Percentiles rank a stretch among this genome's conserved stretches.
Evolutionary conservation across 2,888 invertebrate genomes (phyloP).

Genomic region (Silvanus unidentatus): DNA sequence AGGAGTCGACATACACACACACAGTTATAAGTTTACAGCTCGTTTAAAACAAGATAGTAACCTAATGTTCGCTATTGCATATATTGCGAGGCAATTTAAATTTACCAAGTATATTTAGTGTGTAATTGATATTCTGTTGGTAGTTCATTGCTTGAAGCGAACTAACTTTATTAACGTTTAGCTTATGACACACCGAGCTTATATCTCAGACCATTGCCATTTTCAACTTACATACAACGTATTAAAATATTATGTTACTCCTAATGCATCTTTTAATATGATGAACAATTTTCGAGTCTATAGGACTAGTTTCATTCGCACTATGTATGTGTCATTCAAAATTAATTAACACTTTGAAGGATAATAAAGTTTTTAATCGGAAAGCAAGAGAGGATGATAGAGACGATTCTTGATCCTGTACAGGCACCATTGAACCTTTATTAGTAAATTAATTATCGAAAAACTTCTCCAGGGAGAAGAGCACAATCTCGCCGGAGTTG

Average conservation of each 20-base stretch:
- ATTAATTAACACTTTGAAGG: too few species aligned
- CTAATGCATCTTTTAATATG: constrained; percentile 13
- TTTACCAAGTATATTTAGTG: constrained; percentile 23
- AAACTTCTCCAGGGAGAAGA: constrained; percentile 9
- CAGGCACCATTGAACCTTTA: too few species aligned
- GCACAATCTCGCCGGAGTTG: constrained; percentile 23
- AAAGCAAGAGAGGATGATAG: too few species aligned
- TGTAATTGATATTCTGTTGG: constrained; percentile 25
- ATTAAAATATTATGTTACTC: constrained; percentile 15
- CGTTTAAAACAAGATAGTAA: constrained; percentile 3
- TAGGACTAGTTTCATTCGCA: too few species aligned
- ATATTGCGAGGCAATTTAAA: constrained; percentile 22
- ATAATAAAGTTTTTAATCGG: too few species aligned
- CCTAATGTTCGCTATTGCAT: constrained; percentile 13
- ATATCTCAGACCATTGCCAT: constrained; percentile 9
- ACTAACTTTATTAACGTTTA: constrained; percentile 14
- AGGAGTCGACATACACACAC: neutral
- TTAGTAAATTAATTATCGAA: too few species aligned
- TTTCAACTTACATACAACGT: constrained; percentile 7
- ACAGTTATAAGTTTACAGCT: constrained; percentile 2
- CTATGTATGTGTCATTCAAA: too few species aligned
- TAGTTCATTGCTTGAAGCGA: constrained; percentile 16
- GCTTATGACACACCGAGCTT: constrained; percentile 8
- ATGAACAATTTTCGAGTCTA: constrained; percentile 7
- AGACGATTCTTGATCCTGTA: too few species aligned